Evolutionary conservation across 2,888 invertebrate genomes (phyloP).

Genomic region (Mimachlamys varia): DNA sequence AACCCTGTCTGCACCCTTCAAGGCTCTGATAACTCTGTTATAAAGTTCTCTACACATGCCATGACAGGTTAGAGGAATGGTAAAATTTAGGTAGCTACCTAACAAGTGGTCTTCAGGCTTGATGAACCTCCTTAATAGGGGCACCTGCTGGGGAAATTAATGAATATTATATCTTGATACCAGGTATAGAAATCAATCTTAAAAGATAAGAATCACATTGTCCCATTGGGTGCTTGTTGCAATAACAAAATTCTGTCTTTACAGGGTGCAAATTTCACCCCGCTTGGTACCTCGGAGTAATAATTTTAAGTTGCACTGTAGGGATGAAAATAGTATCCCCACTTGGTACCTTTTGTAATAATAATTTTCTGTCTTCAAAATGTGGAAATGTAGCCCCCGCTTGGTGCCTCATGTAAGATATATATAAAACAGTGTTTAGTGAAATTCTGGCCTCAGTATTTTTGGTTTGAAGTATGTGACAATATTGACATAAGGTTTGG

Average conservation of each 20-base stretch:
- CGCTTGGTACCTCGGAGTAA: not conserved
- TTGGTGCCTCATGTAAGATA: not conserved
- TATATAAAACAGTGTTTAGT: conserved; percentile 13
- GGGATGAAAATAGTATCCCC: not conserved
- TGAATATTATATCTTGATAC: too few species aligned
- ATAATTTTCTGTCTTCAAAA: not conserved
- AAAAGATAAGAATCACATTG: too few species aligned
- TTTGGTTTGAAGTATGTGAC: conserved; percentile 3
- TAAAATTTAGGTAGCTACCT: not conserved
- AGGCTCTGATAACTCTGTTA: not conserved
- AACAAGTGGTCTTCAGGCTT: not conserved
- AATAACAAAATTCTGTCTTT: too few species aligned
- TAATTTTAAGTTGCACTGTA: not conserved
- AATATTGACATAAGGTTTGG: conserved; percentile 34
- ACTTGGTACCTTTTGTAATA: not conserved
- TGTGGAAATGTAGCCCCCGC: not conserved
- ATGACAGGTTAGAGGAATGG: not conserved
- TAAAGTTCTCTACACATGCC: not conserved
- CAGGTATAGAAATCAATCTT: too few species aligned
- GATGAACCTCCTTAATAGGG: not conserved
- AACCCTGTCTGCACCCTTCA: not conserved
- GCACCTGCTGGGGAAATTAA: not conserved
- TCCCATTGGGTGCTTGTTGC: too few species aligned
- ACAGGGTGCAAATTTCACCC: not conserved
- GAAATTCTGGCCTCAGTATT: conserved; percentile 7